Base-by-base conservation (phyloP, 2,888 invertebrate genomes). In the Tanaodytes sp. region DNA sequence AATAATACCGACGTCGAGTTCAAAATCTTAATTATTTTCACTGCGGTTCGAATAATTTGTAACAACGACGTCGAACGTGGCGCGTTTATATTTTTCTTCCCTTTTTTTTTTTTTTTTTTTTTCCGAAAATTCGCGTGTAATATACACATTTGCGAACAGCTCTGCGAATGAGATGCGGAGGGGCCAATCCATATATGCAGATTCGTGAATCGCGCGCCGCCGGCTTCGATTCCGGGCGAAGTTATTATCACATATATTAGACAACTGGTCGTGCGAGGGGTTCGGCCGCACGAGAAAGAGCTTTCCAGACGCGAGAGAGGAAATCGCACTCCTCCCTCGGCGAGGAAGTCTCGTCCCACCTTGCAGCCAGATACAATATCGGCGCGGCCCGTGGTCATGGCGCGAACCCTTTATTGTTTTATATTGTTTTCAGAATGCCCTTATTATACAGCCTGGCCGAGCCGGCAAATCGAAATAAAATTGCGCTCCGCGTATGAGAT, bases 171-270 rank as follows among this genome's bases (percentile, higher is more conserved):
- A 59, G 58, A 66, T 67, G 61, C 49, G 36, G 5, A 23, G 55
- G 67, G 70, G 73, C 77, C 78, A 79, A 82, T 82, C 78, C 79
- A 81, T 82, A 80, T 79, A 83, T 81, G 83, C 79, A 82, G 81
- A 82, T 82, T 77, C 62, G 80, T 78, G 82, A 80, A 81, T 81
- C 81, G 74, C 75, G 76, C 77, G 75, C 77, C 77, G 77, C 66
- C 77, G 77, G 79, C 71, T 82, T 80, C 80, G 80, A 81, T 82
- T 76, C 75, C 75, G 71, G 75, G 76, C 72, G 71, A 80, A 82
- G 82, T 82, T 82, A 83, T 83, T 83, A 82, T 82, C 83, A 83
- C 82, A 81, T 81, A 82, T 82, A 82, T 82, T 83, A 82, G 82
- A 82, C 79, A 78, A 81, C 81, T 81, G 81, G 80, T 80, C 76